Evolutionary conservation across 2,113 vertebrate genomes (phyloP).

Genomic region (Neomonachus schauinslandi): DNA sequence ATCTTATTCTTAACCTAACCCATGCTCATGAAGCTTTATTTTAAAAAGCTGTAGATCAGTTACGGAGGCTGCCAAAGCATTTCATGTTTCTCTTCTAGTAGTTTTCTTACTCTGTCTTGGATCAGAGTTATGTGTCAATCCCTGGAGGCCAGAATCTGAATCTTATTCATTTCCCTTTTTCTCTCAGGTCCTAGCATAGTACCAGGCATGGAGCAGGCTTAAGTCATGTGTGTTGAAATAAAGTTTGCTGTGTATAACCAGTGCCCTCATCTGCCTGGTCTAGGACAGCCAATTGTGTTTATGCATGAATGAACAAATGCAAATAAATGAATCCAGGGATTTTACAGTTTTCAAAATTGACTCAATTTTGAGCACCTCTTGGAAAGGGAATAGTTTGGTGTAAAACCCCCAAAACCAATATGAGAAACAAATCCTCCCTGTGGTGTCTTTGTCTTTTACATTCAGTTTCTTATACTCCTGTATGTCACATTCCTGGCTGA

Average conservation of each 20-base stretch:
- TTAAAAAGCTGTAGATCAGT: not conserved
- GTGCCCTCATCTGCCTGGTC: not conserved
- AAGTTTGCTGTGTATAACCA: not conserved
- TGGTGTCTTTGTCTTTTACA: constrained; percentile 32
- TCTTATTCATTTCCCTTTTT: not conserved
- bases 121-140: not conserved
- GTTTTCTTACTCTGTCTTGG: not conserved
- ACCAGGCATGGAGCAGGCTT: not conserved
- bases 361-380: constrained; percentile 47
- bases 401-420: constrained; percentile 19
- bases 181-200: not conserved
- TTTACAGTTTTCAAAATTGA: constrained; percentile 70
- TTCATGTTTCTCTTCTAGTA: not conserved
- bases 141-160: not conserved
- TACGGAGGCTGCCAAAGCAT: not conserved
- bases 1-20: not conserved
- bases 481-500: not conserved
- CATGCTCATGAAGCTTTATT: not conserved
- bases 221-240: not conserved
- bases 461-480: constrained; percentile 40
- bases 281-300: not conserved
- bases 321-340: constrained; percentile 77
- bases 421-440: constrained; percentile 51
- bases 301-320: constrained; percentile 50
- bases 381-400: constrained; percentile 2